These are phyloP conservation scores for Pampusana beccarii DNA, from an alignment of 2,113 vertebrate species.

Conservation along the genomic window DNA sequence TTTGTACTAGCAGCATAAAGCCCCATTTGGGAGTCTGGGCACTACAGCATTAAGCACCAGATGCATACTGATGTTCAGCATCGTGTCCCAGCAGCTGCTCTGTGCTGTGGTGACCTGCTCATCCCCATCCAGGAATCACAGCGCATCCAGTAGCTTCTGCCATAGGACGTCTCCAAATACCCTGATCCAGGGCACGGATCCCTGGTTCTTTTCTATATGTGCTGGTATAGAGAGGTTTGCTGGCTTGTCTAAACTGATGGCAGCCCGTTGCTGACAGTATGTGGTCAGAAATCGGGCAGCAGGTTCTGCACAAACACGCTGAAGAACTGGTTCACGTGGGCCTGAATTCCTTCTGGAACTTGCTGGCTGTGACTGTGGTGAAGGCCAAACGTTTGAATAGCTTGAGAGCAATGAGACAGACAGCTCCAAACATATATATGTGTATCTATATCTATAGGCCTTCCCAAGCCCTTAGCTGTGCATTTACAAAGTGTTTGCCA, in stretches of 20 bases:
- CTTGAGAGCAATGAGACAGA: not conserved
- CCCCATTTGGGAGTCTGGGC: not conserved
- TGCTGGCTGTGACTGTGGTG: not conserved
- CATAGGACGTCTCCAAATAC: not conserved
- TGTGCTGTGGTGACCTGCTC: not conserved
- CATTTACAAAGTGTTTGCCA: too few relatives aligned
- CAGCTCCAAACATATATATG: not conserved
- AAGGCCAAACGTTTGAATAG: not conserved
- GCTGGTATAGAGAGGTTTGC: not conserved
- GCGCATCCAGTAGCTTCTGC: not conserved
- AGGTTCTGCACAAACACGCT: not conserved
- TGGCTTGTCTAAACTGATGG: not conserved
- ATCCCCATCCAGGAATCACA: not conserved
- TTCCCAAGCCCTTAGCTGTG: not conserved
- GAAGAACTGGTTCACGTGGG: not conserved
- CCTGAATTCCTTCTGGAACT: not conserved
- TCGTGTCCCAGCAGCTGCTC: not conserved
- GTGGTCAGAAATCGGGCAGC: not conserved
- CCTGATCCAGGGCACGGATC: not conserved
- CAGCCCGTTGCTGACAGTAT: not conserved
- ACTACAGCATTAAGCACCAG: rapidly evolving
- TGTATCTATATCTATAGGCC: rapidly evolving
- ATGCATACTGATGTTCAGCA: too few relatives aligned
- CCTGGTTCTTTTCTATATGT: not conserved
- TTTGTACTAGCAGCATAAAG: not conserved